Conservation (phyloP, 2,113 vertebrate genomes). For the Taxidea taxus region DNA sequence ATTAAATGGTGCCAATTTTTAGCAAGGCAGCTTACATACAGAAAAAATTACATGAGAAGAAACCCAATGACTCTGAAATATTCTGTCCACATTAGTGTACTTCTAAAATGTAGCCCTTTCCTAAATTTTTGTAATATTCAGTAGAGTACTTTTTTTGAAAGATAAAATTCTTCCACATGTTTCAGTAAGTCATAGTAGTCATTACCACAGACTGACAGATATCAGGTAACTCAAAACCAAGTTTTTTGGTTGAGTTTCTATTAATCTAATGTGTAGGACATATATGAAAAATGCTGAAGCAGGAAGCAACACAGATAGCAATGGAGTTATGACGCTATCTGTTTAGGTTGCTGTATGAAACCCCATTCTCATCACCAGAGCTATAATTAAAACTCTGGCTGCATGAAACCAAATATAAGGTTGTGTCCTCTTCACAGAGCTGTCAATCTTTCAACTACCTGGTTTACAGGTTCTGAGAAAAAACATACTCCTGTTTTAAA, state of each 20-base stretch:
- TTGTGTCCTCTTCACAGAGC: slow-evolving; percentile 46
- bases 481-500: slow-evolving; percentile 52
- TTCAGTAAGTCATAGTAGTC: background rate
- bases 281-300: slow-evolving; percentile 34
- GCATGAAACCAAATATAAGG: slow-evolving; percentile 46
- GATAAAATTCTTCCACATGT: background rate
- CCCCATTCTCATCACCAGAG: slow-evolving; percentile 4
- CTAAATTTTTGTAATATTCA: background rate
- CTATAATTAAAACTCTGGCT: slow-evolving; percentile 67
- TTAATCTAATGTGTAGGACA: background rate
- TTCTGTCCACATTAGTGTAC: background rate
- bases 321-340: slow-evolving; percentile 29
- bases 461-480: slow-evolving; percentile 62
- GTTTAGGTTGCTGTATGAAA: slow-evolving; percentile 45
- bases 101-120: slow-evolving; percentile 10
- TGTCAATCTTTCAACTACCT: slow-evolving; percentile 69
- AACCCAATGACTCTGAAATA: slow-evolving; percentile 56
- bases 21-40: slow-evolving; percentile 50
- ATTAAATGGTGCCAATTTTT: slow-evolving; percentile 55
- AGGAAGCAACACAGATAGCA: slow-evolving; percentile 42
- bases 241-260: slow-evolving; percentile 28
- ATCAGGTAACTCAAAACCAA: slow-evolving; percentile 30
- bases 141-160: background rate
- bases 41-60: slow-evolving; percentile 43
- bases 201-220: slow-evolving; percentile 4